Base-by-base conservation (phyloP, 2,888 invertebrate species). In the Acleris literana region DNA sequence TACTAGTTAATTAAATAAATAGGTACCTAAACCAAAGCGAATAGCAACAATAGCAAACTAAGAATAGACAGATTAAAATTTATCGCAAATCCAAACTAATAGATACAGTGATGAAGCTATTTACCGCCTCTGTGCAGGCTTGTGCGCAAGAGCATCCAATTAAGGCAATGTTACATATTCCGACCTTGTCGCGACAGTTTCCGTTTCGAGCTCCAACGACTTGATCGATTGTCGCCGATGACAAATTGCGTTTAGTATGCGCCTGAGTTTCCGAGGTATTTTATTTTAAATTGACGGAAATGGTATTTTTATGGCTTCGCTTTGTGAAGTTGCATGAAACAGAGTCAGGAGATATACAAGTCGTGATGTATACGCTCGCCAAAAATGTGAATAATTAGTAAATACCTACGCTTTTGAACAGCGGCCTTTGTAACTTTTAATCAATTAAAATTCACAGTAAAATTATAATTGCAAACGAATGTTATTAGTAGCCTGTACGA, bases 101-200 rank as follows among this genome's bases (percentile, higher is more conserved):
- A 57, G 39, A 62, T 56, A 52, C 57, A 53, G 20, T 29, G 46
- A 58, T 65, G 20, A 53, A 64, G 51, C 52, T 17, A 56, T 52
- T 46, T 43, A 57, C 65, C 56, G 65, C 65, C 61, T 61, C 46
- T 61, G 52, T 20, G 33, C 29, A 49, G 16, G 49, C 18, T 18
- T 29, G 11, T 17, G 44, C 61, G 61, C 62, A 46, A 16, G 52
- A 46, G 66, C 61, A 61, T 57, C 66, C 63, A 25, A 56, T 56
- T 66, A 74, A 68, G 71, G 72, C 69, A 73, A 68, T 74, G 71
- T 52, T 70, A 75, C 74, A 74, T 63, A 77, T 72, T 73, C 57
- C 71, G 76, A 68, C 78, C 78, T 78, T 77, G 78, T 69, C 69
- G 58, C 59, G 63, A 71, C 70, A 68, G 64, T 74, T 74, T 70